Evolutionary conservation across 2,888 invertebrate species (phyloP).

Genomic region (Poecilobothrus nobilitatus): DNA sequence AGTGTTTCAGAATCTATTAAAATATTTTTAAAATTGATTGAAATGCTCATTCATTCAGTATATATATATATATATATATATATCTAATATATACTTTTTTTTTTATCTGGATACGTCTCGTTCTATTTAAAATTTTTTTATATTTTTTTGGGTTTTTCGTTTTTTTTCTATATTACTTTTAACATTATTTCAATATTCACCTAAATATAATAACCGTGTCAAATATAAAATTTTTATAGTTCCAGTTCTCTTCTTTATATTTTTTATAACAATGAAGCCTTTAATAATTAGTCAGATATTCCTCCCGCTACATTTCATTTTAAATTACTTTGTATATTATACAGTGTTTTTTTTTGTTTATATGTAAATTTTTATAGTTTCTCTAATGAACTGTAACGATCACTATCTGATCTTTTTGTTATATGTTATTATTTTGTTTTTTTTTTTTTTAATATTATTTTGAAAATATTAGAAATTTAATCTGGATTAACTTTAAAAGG

Average conservation of each 20-base stretch:
- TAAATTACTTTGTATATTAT: too few relatives aligned
- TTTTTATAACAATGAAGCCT: neutral
- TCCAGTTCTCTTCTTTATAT: neutral
- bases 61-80: too few relatives aligned
- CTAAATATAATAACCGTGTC: neutral
- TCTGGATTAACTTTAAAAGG: neutral
- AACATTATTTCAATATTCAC: neutral
- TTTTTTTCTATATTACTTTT: neutral
- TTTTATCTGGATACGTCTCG: too few relatives aligned
- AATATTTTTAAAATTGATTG: neutral
- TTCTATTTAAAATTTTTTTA: neutral
- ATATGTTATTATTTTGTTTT: too few relatives aligned
- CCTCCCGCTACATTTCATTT: neutral
- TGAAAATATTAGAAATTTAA: neutral
- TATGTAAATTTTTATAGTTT: neutral
- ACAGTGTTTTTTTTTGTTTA: too few relatives aligned
- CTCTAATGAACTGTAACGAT: neutral
- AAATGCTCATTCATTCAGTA: neutral
- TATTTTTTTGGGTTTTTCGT: neutral
- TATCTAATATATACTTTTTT: too few relatives aligned
- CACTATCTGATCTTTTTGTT: neutral
- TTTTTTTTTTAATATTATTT: neutral
- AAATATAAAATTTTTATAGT: neutral
- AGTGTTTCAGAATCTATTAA: neutral
- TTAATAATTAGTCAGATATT: neutral